Percentiles rank a stretch among this genome's conserved stretches.
phyloP scores from a whole-genome alignment of 2,888 invertebrate species.

The Acanthosepion esculentum region DNA sequence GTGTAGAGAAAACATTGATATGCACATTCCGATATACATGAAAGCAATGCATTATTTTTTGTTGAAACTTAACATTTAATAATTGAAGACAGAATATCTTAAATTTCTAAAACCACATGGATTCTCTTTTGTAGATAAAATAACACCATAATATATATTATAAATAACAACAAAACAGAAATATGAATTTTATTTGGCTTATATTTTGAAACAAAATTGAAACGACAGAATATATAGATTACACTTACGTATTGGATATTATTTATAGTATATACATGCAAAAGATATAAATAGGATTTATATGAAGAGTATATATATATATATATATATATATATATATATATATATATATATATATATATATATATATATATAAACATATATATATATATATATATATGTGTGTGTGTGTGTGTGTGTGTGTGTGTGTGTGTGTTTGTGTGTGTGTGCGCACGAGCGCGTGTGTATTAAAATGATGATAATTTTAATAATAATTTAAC shows the following conservation, averaged over 20 bases:
- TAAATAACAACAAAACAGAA: neutral
- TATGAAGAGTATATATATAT: neutral
- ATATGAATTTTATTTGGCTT: neutral
- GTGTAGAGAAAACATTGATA: too few relatives aligned
- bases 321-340: neutral
- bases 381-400: too few relatives aligned
- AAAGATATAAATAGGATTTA: neutral
- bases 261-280: neutral
- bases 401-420: too few relatives aligned
- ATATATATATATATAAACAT: too few relatives aligned
- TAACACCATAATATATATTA: neutral
- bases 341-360: too few relatives aligned
- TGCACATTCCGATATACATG: too few relatives aligned
- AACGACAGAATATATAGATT: neutral
- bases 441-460: neutral
- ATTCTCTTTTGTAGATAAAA: neutral
- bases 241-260: neutral
- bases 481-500: neutral
- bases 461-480: neutral
- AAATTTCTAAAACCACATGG: too few relatives aligned
- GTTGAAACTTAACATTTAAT: too few relatives aligned
- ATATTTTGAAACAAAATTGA: neutral
- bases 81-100: too few relatives aligned
- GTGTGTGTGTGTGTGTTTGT: too few relatives aligned
- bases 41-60: too few relatives aligned